Percentiles rank a stretch among this genome's conserved stretches.
Evolutionary conservation across 2,797 vertebrate species (phyloP).

Genomic region (Pangasius krempfi): DNA sequence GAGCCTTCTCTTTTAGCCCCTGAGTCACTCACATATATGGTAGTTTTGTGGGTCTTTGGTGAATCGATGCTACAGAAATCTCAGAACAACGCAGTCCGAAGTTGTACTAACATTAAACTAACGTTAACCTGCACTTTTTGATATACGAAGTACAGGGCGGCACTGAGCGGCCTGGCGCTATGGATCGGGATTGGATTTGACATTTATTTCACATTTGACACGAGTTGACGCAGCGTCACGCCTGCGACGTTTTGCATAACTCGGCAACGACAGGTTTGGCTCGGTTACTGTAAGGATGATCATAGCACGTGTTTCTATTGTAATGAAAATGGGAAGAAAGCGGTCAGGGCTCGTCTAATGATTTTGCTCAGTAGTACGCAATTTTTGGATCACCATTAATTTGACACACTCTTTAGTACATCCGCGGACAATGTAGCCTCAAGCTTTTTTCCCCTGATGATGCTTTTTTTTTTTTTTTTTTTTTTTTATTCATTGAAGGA

Average conservation of each 20-base stretch:
- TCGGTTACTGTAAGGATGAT: not conserved
- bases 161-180: no score
- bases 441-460: not conserved
- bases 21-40: not conserved
- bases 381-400: not conserved
- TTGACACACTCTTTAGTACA: constrained; percentile 23
- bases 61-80: not conserved
- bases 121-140: no score
- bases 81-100: no score
- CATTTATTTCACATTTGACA: not conserved
- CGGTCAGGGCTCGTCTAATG: not conserved
- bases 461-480: not conserved
- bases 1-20: not conserved
- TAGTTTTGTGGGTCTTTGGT: not conserved
- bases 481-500: constrained; percentile 60
- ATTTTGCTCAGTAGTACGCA: not conserved
- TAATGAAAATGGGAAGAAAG: not conserved
- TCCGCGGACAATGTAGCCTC: not conserved
- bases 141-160: not conserved
- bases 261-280: not conserved
- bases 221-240: not conserved
- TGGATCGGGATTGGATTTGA: not conserved
- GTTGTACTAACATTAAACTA: not conserved
- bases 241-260: not conserved
- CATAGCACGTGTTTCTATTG: not conserved